Percentiles rank a stretch among this genome's conserved stretches.
Conservation (phyloP, 2,797 vertebrate genomes). For the Enteromius afrohamiltoni region DNA sequence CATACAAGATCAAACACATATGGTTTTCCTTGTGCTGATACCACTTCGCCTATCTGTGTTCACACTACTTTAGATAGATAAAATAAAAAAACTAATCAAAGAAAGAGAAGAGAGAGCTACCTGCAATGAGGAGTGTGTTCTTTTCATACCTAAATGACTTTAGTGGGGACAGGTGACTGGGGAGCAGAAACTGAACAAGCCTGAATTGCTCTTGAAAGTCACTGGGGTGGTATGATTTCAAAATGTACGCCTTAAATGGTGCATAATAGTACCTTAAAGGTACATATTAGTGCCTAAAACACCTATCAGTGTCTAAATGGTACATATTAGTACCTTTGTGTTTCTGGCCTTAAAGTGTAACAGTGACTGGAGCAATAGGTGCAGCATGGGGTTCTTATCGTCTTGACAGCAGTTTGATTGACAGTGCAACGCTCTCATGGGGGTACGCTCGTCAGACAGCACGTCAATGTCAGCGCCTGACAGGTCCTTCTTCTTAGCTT, state of each 20-base stretch:
- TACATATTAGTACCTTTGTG: background rate
- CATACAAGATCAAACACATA: background rate
- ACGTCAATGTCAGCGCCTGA: slow-evolving; percentile 77
- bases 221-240: no score
- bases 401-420: slow-evolving; percentile 76
- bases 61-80: background rate
- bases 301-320: no score
- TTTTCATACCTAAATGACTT: background rate
- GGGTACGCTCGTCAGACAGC: slow-evolving; percentile 70
- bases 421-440: slow-evolving; percentile 74
- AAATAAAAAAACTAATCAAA: background rate
- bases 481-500: slow-evolving; percentile 73
- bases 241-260: no score
- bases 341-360: background rate
- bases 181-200: background rate
- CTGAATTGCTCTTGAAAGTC: background rate
- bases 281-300: no score
- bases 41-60: background rate
- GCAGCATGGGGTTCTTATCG: slow-evolving; percentile 77
- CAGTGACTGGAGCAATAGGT: slow-evolving; percentile 67
- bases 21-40: background rate
- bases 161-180: background rate
- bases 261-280: no score
- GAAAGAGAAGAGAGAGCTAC: background rate
- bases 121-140: background rate